Evolutionary conservation across 2,888 invertebrate genomes (phyloP), one percentile per base, ranked within the genome.

Genomic region (Troides oblongomaculatus): DNA sequence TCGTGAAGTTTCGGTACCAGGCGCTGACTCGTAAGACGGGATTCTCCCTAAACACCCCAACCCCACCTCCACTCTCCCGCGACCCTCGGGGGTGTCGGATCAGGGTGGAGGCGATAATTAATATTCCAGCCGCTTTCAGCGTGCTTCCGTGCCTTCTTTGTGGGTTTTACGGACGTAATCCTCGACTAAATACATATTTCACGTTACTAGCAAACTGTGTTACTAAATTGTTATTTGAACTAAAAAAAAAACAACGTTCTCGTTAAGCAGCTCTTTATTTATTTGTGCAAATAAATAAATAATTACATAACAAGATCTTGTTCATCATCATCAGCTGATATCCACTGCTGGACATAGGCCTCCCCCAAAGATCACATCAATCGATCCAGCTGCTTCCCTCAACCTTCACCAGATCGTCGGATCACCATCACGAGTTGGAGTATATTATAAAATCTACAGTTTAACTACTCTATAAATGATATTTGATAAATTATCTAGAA

Each of bases 1-100:
- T 74, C 74, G 76, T 78, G 77, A 74, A 76, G 77, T 78, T 78
- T 82, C 79, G 87, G 88, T 88, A 76, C 88, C 88, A 87, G 88
- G 88, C 87, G 86, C 87, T 76, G 76, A 74, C 72, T 76, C 73
- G 74, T 72, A 74, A 80, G 81, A 80, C 78, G 78, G 77, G 73
- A 77, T 72, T 74, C 74, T 74, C 74, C 66, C 65, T 39, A 58
- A 43, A 71, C 70, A 59, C 69, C 71, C 72, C 63, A 62, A 25
- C 30, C 64, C 46, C 25, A 39, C 25, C n/a, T 56, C 14, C 57
- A 18, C 14, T 62, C 74, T 56, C 66, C 57, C 65, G 57, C 57
- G 18, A 21, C 70, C 71, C 73, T 73, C 72, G 69, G 69, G 72
- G 73, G 73, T 70, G 73, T 71, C 70, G 60, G 73, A 69, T 64